Conservation (phyloP, 2,113 vertebrate genomes). For the Halcyon malimbica region DNA sequence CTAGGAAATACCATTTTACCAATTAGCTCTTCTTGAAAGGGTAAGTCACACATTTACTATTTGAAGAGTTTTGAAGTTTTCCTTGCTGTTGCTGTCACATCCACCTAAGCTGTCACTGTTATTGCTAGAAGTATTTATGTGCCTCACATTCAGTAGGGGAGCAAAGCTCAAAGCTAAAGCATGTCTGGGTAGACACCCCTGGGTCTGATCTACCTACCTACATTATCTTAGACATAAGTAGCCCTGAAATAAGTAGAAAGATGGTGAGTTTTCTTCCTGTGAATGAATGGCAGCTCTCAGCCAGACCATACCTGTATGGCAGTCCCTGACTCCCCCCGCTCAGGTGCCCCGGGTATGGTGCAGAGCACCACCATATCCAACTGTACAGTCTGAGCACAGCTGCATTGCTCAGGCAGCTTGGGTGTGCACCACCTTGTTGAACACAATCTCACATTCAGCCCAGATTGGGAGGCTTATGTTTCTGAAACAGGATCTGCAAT, state of each 20-base stretch:
- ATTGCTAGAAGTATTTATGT: neutral
- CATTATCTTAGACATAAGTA: neutral
- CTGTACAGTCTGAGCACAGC: neutral
- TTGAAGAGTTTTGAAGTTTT: neutral
- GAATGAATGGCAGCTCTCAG: neutral
- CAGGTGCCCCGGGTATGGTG: neutral
- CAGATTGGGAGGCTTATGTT: neutral
- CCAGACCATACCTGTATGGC: neutral
- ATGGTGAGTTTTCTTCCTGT: neutral
- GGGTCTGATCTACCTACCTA: neutral
- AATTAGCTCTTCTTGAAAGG: neutral
- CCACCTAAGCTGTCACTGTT: neutral
- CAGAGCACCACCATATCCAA: neutral
- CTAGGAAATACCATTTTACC: neutral
- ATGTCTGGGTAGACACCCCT: too few relatives aligned
- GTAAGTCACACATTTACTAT: neutral
- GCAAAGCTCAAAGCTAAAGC: neutral
- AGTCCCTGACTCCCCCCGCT: neutral
- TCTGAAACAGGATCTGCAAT: neutral
- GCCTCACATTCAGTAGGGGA: neutral
- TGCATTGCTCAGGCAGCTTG: neutral
- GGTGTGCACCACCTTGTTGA: neutral
- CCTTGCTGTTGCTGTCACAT: neutral
- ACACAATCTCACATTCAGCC: neutral
- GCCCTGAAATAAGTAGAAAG: neutral